These are phyloP conservation scores for Arenaria interpres DNA, from an alignment of 2,113 vertebrate genomes.

Conservation along the genomic window DNA sequence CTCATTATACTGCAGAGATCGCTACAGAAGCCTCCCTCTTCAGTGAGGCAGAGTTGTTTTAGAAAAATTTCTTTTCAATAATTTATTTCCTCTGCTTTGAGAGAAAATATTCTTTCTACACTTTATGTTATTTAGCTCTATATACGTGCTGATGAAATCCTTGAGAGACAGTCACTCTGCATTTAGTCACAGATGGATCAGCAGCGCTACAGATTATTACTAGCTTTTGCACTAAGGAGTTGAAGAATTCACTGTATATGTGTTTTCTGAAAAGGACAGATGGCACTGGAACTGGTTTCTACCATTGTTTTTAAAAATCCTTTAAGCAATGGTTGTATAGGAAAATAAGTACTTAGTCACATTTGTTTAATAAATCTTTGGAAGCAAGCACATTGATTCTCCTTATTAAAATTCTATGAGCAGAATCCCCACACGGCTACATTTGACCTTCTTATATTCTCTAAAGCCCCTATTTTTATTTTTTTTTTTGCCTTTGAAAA, in stretches of 20 bases:
- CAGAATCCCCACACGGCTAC: neutral
- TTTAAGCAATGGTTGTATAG: neutral
- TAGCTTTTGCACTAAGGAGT: neutral
- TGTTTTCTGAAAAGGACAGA: neutral
- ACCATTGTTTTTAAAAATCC: neutral
- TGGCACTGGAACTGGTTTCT: neutral
- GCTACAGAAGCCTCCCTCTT: neutral
- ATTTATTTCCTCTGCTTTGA: slow-evolving; percentile 11
- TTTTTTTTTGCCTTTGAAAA: neutral
- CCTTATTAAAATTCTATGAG: neutral
- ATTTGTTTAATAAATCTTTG: neutral
- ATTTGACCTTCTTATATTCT: neutral
- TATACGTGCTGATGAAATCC: neutral
- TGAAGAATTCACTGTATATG: neutral
- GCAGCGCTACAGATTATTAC: neutral
- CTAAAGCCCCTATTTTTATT: neutral
- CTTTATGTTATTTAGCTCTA: slow-evolving; percentile 23
- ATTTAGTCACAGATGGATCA: neutral
- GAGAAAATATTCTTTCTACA: slow-evolving; percentile 41
- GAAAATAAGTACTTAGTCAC: neutral
- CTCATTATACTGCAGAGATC: neutral
- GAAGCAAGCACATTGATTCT: neutral
- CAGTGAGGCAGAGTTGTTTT: neutral
- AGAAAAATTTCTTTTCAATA: slow-evolving; percentile 6
- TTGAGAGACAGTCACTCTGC: neutral